Base-by-base conservation (phyloP, 2,888 invertebrate genomes). In the Tenthredo mesomela region DNA sequence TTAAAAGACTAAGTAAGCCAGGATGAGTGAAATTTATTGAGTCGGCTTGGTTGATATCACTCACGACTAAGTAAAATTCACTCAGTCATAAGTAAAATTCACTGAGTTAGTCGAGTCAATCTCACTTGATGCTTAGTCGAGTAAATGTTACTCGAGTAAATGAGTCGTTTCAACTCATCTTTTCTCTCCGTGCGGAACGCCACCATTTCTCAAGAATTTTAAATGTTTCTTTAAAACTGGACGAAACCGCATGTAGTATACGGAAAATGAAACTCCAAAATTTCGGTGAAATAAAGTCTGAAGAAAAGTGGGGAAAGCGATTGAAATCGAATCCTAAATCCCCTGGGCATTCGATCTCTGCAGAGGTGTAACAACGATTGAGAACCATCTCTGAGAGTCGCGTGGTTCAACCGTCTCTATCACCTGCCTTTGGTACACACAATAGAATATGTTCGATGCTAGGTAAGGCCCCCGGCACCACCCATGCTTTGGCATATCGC, bases 381-480 rank as follows among this genome's bases (percentile, higher is more conserved):
- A 91, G 91, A 90, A 91, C 91, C 91, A 82, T 87, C 87, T 87
- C 84, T 82, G 86, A 87, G 90, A 93, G 92, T 93, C 93, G 92
- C 92, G 91, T 91, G 92, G 91, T 93, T 89, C 92, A 92, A 92
- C 92, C 92, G 93, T 93, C 92, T 92, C 92, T 93, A 92, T 93
- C 93, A 93, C 93, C 93, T 93, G 93, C 93, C 92, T 89, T 88
- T 88, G 87, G 88, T 87, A 87, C 88, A 85, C 87, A 93, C 92
- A 93, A 93, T 93, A 86, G 88, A 86, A 86, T 85, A 87, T 89
- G 89, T 89, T 89, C 89, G 89, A 88, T 82, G 82, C 91, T 92
- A 91, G 91, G 90, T 91, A 89, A 92, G 90, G 87, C 88, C 82
- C 40, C 37, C 40, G 80, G 58, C 80, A 80, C 80, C 80, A 80